A percentile compares a stretch with the other conserved stretches of the same genome.
Evolutionary conservation across 2,113 vertebrate species (phyloP).

Genomic region (Fulmarus glacialis): DNA sequence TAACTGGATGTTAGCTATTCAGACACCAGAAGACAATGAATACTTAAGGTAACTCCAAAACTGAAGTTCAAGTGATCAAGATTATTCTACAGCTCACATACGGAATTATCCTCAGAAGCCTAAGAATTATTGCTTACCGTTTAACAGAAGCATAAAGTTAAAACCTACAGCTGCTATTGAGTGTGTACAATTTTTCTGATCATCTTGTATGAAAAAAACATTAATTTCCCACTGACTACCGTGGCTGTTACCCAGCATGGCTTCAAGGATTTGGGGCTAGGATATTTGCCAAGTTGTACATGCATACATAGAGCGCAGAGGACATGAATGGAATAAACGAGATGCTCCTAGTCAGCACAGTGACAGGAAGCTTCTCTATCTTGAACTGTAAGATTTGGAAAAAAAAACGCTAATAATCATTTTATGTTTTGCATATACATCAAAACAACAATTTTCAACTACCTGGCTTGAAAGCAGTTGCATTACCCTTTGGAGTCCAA

Average conservation of each 20-base stretch:
- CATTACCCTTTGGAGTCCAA: neutral
- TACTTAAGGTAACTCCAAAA: neutral
- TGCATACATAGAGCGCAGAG: fast-evolving
- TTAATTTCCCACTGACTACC: neutral
- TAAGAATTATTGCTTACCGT: neutral
- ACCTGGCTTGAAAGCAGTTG: neutral
- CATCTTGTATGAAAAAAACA: neutral
- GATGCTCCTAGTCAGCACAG: neutral
- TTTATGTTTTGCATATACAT: neutral
- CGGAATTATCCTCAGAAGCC: neutral
- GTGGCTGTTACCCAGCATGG: neutral
- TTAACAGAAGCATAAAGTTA: neutral
- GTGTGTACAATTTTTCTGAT: neutral
- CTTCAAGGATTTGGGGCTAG: neutral
- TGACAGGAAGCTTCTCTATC: neutral
- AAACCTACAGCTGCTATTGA: neutral
- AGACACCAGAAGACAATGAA: neutral
- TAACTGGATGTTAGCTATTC: neutral
- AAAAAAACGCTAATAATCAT: neutral
- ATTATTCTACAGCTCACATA: neutral
- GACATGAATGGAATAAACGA: neutral
- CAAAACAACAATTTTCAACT: neutral
- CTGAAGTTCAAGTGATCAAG: neutral
- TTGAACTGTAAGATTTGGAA: neutral
- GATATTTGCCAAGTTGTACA: neutral